A percentile compares a stretch with the other conserved stretches of the same genome.
These are phyloP conservation scores for Numida meleagris DNA, from an alignment of 2,113 vertebrate genomes.

Conservation along the genomic window DNA sequence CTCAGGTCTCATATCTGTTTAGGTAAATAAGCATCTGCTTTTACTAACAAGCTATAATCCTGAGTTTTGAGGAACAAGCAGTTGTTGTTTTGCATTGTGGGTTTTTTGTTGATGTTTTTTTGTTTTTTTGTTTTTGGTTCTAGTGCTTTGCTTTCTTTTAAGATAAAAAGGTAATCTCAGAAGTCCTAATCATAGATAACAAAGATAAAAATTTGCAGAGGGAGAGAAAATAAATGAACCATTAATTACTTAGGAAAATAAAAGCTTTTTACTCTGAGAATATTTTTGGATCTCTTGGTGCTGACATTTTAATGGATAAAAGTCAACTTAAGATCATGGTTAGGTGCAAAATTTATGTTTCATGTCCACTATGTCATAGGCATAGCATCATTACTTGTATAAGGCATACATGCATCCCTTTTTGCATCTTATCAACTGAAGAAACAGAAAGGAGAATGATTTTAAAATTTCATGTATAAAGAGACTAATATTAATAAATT, in stretches of 20 bases:
- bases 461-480: neutral
- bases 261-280: neutral
- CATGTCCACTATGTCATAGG: neutral
- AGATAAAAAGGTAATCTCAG: neutral
- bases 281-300: neutral
- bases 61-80: neutral
- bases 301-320: neutral
- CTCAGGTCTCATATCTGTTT: neutral
- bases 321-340: neutral
- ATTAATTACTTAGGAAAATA: neutral
- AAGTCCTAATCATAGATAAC: neutral
- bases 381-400: neutral
- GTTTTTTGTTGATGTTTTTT: neutral
- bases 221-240: neutral
- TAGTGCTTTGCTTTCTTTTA: rapidly evolving
- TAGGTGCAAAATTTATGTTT: neutral
- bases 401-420: rapidly evolving
- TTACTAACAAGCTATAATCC: neutral
- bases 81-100: neutral
- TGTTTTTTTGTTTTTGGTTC: neutral
- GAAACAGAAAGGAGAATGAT: neutral
- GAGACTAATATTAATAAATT: neutral
- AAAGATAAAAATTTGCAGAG: neutral
- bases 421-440: neutral
- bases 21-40: neutral